Evolutionary conservation across 2,113 vertebrate species (phyloP).

Genomic region (Pardalotus punctatus): DNA sequence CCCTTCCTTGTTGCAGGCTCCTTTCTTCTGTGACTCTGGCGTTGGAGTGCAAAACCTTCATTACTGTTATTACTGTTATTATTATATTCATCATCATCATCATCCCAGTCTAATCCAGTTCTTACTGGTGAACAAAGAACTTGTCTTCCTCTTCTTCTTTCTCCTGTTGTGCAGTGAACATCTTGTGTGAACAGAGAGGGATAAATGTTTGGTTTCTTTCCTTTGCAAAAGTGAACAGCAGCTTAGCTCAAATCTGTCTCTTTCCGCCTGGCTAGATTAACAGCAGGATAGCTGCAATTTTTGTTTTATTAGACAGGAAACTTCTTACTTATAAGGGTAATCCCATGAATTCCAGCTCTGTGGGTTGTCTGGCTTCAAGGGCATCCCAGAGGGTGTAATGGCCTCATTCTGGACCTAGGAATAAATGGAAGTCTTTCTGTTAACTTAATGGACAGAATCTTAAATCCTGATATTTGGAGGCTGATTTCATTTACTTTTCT

Average conservation of each 20-base stretch:
- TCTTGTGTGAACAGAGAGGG: not conserved
- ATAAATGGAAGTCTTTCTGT: not conserved
- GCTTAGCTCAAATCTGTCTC: not conserved
- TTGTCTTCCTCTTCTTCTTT: not conserved
- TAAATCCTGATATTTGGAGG: not conserved
- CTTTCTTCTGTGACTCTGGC: not conserved
- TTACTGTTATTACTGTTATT: no score
- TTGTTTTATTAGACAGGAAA: slow-evolving; percentile 22
- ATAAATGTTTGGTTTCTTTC: slow-evolving; percentile 4
- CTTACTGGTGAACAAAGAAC: not conserved
- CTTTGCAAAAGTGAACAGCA: not conserved
- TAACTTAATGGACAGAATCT: not conserved
- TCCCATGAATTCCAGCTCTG: not conserved
- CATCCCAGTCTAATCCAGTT: not conserved
- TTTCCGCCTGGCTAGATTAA: not conserved
- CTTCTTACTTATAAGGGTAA: not conserved
- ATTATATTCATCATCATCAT: no score
- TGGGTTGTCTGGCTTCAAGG: not conserved
- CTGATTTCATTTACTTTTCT: not conserved
- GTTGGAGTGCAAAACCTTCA: not conserved
- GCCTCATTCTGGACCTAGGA: not conserved
- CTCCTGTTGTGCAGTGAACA: not conserved
- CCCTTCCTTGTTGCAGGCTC: not conserved
- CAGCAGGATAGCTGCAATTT: slow-evolving; percentile 19
- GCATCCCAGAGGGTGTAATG: not conserved